A percentile compares a stretch with the other conserved stretches of the same genome.
phyloP scores from a whole-genome alignment of 1,140 invertebrate species.

The Nixonia krombeini region DNA sequence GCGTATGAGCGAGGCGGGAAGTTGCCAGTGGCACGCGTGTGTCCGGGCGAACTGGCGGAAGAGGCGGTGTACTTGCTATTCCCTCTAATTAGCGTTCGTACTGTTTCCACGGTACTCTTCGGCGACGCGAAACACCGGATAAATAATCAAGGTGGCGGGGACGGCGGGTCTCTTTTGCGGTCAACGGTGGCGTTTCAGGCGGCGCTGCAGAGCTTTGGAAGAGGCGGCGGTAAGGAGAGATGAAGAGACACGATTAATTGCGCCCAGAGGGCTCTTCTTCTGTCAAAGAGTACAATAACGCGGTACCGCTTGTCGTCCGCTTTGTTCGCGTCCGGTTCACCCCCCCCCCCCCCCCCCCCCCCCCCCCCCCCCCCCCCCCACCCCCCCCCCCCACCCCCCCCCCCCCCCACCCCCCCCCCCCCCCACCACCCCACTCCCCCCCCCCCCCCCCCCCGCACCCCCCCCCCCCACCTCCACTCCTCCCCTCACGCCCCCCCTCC shows the following conservation, averaged over 20 bases:
- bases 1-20: conserved; percentile 22
- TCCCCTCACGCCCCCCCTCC: no score
- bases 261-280: conserved; percentile 41
- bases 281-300: conserved; percentile 48
- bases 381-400: no score
- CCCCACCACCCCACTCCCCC: no score
- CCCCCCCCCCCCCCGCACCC: no score
- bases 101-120: conserved; percentile 21
- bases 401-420: no score
- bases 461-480: no score
- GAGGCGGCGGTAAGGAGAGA: conserved; percentile 29
- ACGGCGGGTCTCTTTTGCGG: neutral
- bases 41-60: conserved; percentile 52
- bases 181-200: neutral
- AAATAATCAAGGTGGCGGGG: conserved; percentile 20
- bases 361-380: no score
- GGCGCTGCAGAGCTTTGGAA: neutral
- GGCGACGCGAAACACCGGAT: conserved; percentile 5
- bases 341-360: no score
- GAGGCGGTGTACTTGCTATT: conserved; percentile 7
- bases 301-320: conserved; percentile 29
- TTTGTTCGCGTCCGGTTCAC: conserved; percentile 35
- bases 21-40: conserved; percentile 16
- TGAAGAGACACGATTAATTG: conserved; percentile 54
- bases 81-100: conserved; percentile 35